These are phyloP conservation scores for Sternotherus odoratus DNA, from an alignment of 2,797 vertebrate species.

Conservation along the genomic window DNA sequence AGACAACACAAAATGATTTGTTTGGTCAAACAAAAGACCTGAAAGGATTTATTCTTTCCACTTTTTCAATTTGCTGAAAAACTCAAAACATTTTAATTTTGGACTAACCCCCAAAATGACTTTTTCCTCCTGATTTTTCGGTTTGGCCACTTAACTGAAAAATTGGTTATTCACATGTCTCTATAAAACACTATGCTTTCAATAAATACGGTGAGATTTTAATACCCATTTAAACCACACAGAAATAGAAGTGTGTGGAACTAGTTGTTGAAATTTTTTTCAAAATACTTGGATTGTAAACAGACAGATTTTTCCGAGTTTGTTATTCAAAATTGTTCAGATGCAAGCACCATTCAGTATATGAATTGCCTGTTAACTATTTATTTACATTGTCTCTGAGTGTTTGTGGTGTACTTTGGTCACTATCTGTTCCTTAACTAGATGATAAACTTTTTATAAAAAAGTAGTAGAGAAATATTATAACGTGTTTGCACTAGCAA, in stretches of 20 bases:
- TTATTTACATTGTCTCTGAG: no score
- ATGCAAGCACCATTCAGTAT: conserved; percentile 9
- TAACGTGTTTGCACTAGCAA: no score
- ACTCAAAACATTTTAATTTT: background rate
- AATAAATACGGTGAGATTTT: background rate
- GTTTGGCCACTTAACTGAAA: background rate
- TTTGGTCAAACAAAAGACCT: no score
- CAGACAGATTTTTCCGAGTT: conserved; percentile 14
- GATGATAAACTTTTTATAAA: no score
- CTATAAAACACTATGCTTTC: background rate
- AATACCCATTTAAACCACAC: background rate
- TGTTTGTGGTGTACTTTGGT: no score
- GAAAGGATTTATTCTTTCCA: no score
- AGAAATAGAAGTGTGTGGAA: conserved; percentile 42
- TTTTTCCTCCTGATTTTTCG: background rate
- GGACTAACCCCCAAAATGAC: background rate
- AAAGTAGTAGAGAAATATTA: no score
- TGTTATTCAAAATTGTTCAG: conserved; percentile 2
- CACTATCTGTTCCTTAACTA: no score
- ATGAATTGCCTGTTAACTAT: no score
- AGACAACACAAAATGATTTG: no score
- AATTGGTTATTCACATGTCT: background rate
- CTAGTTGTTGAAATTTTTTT: background rate
- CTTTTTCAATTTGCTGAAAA: background rate
- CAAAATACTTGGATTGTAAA: background rate